Base-by-base conservation (phyloP, 2,113 vertebrate species). In the Casuarius casuarius region DNA sequence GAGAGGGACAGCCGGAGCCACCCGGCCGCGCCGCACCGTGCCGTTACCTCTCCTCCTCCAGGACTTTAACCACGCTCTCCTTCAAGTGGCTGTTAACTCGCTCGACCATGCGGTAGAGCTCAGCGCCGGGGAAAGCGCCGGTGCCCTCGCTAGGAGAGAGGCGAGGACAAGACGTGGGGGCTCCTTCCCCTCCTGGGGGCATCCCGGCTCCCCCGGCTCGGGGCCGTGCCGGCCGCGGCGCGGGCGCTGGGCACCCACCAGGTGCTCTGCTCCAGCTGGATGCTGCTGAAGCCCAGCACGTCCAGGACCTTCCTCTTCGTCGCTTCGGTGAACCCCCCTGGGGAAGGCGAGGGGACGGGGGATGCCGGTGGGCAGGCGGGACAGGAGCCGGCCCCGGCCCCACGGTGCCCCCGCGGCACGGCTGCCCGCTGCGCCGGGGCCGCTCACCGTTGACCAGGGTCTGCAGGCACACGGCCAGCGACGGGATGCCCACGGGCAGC, bases 401-500 rank as follows among this genome's bases (percentile, higher is more conserved):
- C 38, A 8, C 38, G 38, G 38, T 38, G 38, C 38, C 38, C 38
- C 38, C 38, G 8, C 38, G 38, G 38, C 38, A 38, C 38, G 38
- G 38, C 38, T 38, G 44, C 44, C 44, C 44, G 44, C 44, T 46
- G 44, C 44, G 14, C 44, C 14, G 15, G 12, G 29, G 28, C 28
- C 15, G 13, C 98, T 98, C 94, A 98, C 98, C 98, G 0, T 98
- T 91, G 92, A 96, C 97, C 78, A 98, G 83, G 13, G 95, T 97
- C 95, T 98, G 96, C 68, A 98, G 91, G 90, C 96, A 98, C 78
- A 98, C 58, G 20, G 98, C 97, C 93, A 98, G 92, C 7, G 98
- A 98, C 8, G 98, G 98, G 66, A 98, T 97, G 42, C 95, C 81
- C 1, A 98, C 97, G 0, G 98, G 98, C 63, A 98, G 95, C 76